Conservation (phyloP, 2,113 vertebrate genomes). For the Cranoglanis bouderius region DNA sequence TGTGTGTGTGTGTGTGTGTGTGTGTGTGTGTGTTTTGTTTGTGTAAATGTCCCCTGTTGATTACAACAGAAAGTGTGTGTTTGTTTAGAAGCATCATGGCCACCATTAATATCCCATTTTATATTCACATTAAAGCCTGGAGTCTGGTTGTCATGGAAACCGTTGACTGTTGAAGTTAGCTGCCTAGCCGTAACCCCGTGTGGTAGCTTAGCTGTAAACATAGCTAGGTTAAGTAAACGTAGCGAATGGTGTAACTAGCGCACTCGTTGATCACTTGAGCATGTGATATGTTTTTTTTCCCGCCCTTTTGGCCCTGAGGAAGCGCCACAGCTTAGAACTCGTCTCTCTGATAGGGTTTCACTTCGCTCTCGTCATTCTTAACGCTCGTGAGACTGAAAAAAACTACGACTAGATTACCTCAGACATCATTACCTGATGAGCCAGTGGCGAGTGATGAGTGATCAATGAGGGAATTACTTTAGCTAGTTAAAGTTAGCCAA, state of each 20-base stretch:
- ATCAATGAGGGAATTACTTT: not conserved
- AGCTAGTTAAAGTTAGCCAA: not conserved
- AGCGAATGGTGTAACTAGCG: not conserved
- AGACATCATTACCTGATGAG: not conserved
- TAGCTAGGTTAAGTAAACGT: not conserved
- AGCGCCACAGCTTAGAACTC: not conserved
- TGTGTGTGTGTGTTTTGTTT: slow-evolving; percentile 5
- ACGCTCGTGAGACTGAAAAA: not conserved
- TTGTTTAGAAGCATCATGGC: not conserved
- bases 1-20: slow-evolving; percentile 57
- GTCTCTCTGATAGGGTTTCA: not conserved
- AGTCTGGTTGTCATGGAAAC: slow-evolving; percentile 9
- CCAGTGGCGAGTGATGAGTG: not conserved
- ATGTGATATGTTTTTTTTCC: not conserved
- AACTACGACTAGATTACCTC: not conserved
- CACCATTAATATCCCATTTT: not conserved
- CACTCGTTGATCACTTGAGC: not conserved
- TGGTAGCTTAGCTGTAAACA: not conserved
- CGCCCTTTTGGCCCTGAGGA: not conserved
- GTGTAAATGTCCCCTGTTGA: not conserved
- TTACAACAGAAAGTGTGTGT: slow-evolving; percentile 2
- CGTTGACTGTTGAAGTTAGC: not conserved
- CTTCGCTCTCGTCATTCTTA: not conserved
- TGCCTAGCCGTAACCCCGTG: not conserved
- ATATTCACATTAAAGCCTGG: not conserved